Base-by-base conservation (phyloP, 2,113 vertebrate genomes). In the Zosterops pallidus region DNA sequence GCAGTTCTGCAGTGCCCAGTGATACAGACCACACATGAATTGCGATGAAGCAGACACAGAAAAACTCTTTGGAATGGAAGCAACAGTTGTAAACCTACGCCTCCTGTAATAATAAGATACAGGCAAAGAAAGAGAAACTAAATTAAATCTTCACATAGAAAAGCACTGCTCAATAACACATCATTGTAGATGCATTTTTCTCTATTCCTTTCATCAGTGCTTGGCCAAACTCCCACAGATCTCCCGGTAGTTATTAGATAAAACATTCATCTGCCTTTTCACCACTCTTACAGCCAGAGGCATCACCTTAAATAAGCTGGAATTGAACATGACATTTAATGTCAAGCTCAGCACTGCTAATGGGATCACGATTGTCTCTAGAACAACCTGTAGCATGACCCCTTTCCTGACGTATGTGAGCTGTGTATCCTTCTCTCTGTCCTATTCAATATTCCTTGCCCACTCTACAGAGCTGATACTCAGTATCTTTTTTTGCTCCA, bases 231-330 rank as follows among this genome's bases (percentile, higher is more conserved):
- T 90, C 76, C 77, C 52, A 94, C 65, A 86, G 87, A 96, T 95
- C 50, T 96, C 78, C 70, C 28, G 26, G 74, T 25, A 95, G 83
- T 96, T 97, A 96, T 97, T 96, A 96, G 83, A 96, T 96, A 86
- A 98, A 97, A 55, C 52, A 94, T 35, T 93, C 42, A 74, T 79
- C 84, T 93, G 52, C 76, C 41, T 97, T 97, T 96, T 95, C 86
- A 95, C 21, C 64, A 81, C 76, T 96, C 46, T 47, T 89, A 77
- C 33, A 91, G 81, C 85, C 90, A 89, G 77, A 92, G 56, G 14
- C 57, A 95, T 97, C 88, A 96, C 41, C 50, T 91, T 90, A 55
- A 81, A 97, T 96, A 96, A 97, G 65, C 65, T 68, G 47, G 74
- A 91, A 96, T 14, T 96, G 89, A 88, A 96, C 83, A 84, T 92